phyloP scores from a whole-genome alignment of 2,797 vertebrate species.

The Sebastes iracundus region DNA sequence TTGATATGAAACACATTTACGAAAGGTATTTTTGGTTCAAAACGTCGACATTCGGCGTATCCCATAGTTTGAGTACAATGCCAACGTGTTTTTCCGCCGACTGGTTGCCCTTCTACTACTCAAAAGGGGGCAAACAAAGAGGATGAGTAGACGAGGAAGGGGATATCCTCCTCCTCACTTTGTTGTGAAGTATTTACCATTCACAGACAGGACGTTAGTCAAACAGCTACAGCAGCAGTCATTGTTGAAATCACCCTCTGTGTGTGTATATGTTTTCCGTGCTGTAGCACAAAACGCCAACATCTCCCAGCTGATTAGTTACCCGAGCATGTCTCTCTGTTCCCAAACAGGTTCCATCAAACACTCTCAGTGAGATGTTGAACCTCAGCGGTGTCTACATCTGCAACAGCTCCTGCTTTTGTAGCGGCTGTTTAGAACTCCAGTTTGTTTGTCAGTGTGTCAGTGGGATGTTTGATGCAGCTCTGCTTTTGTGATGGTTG shows the following conservation, averaged over 20 bases:
- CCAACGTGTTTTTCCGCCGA: neutral
- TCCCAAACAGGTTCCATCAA: neutral
- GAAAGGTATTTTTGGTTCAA: too few relatives aligned
- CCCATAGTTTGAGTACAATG: neutral
- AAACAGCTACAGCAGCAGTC: slow-evolving; percentile 19
- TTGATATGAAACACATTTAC: too few relatives aligned
- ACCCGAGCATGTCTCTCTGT: neutral
- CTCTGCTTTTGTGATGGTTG: slow-evolving; percentile 69
- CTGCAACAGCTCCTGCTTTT: slow-evolving; percentile 19
- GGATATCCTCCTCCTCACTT: slow-evolving; percentile 35
- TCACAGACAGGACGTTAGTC: slow-evolving; percentile 34
- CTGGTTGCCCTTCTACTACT: neutral
- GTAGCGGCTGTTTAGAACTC: slow-evolving; percentile 32
- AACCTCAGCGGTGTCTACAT: slow-evolving; percentile 4
- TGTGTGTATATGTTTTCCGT: neutral
- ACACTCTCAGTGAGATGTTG: neutral
- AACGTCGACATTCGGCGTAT: too few relatives aligned
- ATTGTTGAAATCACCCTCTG: slow-evolving; percentile 12
- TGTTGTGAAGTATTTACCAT: neutral
- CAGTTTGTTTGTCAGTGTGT: slow-evolving; percentile 56
- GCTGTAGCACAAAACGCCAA: neutral
- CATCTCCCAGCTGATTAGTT: slow-evolving; percentile 20
- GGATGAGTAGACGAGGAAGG: slow-evolving; percentile 8
- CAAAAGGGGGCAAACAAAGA: slow-evolving; percentile 7
- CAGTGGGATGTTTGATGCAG: slow-evolving; percentile 53